Evolutionary conservation across 2,888 invertebrate species (phyloP), one percentile per base, ranked within the genome.

Genomic region (Dolichopus griseipennis): DNA sequence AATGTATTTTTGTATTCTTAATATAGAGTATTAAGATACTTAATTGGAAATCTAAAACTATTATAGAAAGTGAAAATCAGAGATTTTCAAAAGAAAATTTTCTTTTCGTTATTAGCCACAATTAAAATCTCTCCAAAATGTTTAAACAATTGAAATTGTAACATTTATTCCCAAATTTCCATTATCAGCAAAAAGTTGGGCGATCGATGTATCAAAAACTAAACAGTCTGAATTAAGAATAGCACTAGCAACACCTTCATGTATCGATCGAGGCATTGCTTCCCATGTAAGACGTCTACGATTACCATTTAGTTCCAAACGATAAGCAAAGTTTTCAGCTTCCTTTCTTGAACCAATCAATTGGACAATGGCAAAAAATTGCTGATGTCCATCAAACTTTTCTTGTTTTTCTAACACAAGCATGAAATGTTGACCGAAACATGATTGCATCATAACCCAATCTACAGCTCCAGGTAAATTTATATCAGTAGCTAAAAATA

Each of bases 391-490:
- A 83, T 98, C 97, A 81, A 91, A 95, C 79, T 98, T 98, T 77
- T 97, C 97, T 83, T 97, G 96, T 80, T 98, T 98, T 80, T 99
- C 99, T 66, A 99, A 86, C 52, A 99, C 98, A 73, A 99, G 86
- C 98, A 99, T 99, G 78, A 99, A 99, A 82, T 98, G 95, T 79
- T 97, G 97, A 68, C 95, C 96, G 81, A 98, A 99, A 82, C 99
- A 99, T 37, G 96, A 96, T 83, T 99, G 99, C 98, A 99, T 99
- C 99, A 99, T 99, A 5, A 95, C 95, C 97, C 97, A 98, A 82
- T 98, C 97, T 12, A 98, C 97, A 43, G 97, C 98, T 69, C 99
- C 99, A 9, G 98, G 98, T 73, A 99, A 87, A 84, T 98, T 99
- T 71, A 99, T 99, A 82, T 99, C 99, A 61, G 99, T 99, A 1